phyloP scores from a whole-genome alignment of 2,888 invertebrate genomes.

The Leptothorax acervorum region DNA sequence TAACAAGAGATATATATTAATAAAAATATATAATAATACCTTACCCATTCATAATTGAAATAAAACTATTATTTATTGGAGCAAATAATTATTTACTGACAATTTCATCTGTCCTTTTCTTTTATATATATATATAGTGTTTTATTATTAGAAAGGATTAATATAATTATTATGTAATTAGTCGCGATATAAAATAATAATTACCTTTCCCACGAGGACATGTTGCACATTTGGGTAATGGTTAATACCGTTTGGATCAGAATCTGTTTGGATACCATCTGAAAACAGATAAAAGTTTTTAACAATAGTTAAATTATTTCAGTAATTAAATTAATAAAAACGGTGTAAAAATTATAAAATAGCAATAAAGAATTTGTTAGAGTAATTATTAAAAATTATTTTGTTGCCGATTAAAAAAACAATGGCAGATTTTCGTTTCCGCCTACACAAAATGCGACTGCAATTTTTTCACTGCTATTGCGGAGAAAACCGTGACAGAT shows the following conservation, averaged over 20 bases:
- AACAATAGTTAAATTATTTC: neutral
- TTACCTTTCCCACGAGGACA: conserved; percentile 74
- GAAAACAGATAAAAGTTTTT: conserved; percentile 57
- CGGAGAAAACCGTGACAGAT: conserved; percentile 34
- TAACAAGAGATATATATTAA: neutral
- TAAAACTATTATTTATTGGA: neutral
- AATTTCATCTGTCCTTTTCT: neutral
- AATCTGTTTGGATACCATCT: conserved; percentile 77
- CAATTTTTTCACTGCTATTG: conserved; percentile 1
- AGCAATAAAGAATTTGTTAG: neutral
- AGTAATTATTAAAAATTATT: neutral
- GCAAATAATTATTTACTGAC: neutral
- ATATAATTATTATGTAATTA: neutral
- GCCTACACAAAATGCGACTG: neutral
- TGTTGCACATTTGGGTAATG: conserved; percentile 75
- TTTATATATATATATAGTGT: no score
- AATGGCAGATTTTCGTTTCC: neutral
- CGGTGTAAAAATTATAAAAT: neutral
- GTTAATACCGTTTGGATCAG: conserved; percentile 75
- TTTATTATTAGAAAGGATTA: neutral
- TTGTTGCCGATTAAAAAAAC: neutral
- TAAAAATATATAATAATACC: neutral
- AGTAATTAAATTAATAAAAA: neutral
- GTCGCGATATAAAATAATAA: neutral
- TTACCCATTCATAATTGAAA: neutral